Evolutionary conservation across 1,140 invertebrate species (phyloP), one percentile per base, ranked within the genome.

Genomic region (Drosophila watanabei): DNA sequence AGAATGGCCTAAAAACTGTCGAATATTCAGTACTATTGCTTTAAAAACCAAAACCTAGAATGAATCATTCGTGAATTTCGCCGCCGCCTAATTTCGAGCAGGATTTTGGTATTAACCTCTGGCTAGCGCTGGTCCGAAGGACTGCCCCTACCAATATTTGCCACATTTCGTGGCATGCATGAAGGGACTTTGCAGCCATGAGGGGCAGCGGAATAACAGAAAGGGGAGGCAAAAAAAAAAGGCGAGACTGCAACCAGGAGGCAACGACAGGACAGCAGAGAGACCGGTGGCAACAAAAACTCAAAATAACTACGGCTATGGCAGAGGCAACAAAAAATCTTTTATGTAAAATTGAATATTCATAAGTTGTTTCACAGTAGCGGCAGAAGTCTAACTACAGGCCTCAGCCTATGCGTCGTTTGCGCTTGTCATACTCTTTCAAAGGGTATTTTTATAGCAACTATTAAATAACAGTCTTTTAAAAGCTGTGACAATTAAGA

Each of bases 321-420:
- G 71, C 60, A 80, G 66, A 48, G 88, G 71, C 81, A 81, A 79
- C 73, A 89, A 89, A 79, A 90, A 89, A 90, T 89, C 86, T 90
- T 89, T 90, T 90, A 90, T 89, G 85, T 89, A 82, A 90, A 89
- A 89, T 89, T 89, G 85, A 89, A 89, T 89, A 89, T 89, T 89
- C 85, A 89, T 89, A 89, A 89, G 86, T 89, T 90, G 81, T 76
- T 68, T 54, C 66, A 85, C 78, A 90, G 76, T 60, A 51, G 68
- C 71, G 28, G 56, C 64, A 52, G 77, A 54, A 69, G 85, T 79
- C 86, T 85, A 79, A 89, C 79, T 59, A 71, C 56, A 60, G 43
- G 77, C 69, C 60, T 71, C 56, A 20, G 46, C 13, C 70, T 69
- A 30, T 39, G 37, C 24, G 16, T 59, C 66, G 46, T 68, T 69